These are phyloP conservation scores for Aphidius gifuensis DNA, from an alignment of 1,140 invertebrate species.

Conservation along the genomic window DNA sequence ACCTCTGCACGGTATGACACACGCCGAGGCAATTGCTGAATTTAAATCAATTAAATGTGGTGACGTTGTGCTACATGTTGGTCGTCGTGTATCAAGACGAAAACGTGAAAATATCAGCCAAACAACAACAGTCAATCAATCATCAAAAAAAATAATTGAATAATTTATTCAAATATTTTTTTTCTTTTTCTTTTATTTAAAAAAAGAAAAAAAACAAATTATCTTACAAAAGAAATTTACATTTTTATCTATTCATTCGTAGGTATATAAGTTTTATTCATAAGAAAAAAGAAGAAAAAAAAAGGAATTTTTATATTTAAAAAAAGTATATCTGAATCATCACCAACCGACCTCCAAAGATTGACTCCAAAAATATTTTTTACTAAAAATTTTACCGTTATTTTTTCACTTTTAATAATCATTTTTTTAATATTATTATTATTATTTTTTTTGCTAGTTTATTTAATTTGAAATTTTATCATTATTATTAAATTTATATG, in stretches of 20 bases:
- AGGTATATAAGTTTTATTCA: background rate
- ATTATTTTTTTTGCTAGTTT: too few relatives aligned
- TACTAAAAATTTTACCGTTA: constrained; percentile 31
- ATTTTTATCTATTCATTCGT: too few relatives aligned
- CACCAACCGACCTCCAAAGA: constrained; percentile 35
- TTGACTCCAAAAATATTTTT: constrained; percentile 49
- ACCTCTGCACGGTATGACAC: constrained; percentile 78
- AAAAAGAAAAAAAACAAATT: too few relatives aligned
- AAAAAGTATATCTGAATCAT: constrained; percentile 15
- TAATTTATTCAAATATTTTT: too few relatives aligned
- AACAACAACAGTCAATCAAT: constrained; percentile 24
- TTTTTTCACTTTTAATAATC: background rate
- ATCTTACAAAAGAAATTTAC: too few relatives aligned
- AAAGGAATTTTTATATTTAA: background rate
- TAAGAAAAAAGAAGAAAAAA: background rate
- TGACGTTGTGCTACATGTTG: constrained; percentile 77
- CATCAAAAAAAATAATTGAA: too few relatives aligned
- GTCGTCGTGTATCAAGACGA: constrained; percentile 60
- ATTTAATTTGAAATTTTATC: background rate
- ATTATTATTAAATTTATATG: background rate
- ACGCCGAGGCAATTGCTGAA: constrained; percentile 81
- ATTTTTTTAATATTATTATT: background rate
- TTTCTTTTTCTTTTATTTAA: too few relatives aligned
- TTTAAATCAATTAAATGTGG: constrained; percentile 88
- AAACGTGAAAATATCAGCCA: constrained; percentile 42